Evolutionary conservation across 1,140 invertebrate genomes (phyloP).

Genomic region (Camponotus vicinus): DNA sequence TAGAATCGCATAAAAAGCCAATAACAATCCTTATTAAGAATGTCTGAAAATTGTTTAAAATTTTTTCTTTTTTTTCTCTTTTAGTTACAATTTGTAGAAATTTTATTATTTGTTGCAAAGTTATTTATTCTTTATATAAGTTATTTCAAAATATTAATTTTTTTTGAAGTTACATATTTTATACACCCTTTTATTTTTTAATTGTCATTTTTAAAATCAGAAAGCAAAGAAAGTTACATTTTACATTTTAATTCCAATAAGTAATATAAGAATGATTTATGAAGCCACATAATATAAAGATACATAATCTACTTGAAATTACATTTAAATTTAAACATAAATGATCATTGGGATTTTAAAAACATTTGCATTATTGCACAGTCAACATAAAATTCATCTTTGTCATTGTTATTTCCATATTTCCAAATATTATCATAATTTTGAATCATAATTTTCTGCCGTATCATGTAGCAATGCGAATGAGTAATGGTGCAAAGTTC

Average conservation of each 20-base stretch:
- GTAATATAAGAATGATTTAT: background rate
- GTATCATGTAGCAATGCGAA: slow-evolving; percentile 10
- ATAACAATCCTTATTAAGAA: no score
- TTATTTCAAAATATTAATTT: no score
- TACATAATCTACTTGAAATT: background rate
- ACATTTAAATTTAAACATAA: background rate
- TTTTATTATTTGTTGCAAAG: background rate
- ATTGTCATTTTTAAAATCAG: background rate
- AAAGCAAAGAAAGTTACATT: background rate
- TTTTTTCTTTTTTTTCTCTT: background rate
- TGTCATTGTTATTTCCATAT: slow-evolving; percentile 23
- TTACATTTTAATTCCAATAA: background rate
- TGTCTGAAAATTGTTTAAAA: background rate
- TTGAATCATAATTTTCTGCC: background rate
- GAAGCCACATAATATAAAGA: background rate
- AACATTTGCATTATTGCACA: background rate
- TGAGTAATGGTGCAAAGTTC: background rate
- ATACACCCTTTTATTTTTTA: background rate
- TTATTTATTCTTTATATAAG: no score
- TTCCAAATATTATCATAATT: background rate
- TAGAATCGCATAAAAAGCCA: no score
- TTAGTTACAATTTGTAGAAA: background rate
- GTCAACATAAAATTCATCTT: background rate
- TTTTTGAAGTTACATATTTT: background rate
- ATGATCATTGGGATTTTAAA: slow-evolving; percentile 1